These are phyloP conservation scores for Prosopocoilus inquinatus DNA, from an alignment of 2,888 invertebrate genomes.

Conservation along the genomic window DNA sequence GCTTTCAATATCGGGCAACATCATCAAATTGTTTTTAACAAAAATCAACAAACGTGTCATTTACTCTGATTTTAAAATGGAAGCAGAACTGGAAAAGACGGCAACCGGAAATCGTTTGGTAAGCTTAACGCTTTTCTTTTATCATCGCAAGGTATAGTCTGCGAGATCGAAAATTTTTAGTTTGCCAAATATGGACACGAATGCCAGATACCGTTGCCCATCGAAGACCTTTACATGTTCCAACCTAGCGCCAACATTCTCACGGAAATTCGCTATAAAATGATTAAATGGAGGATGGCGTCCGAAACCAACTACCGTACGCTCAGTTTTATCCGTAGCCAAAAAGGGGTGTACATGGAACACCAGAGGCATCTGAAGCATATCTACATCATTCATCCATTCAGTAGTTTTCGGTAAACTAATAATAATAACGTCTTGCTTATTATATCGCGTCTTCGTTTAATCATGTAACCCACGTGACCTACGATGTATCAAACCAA, in stretches of 20 bases:
- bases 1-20: too few relatives aligned
- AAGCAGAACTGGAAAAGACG: background rate
- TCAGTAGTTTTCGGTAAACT: slow-evolving; percentile 25
- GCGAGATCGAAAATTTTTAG: background rate
- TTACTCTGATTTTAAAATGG: too few relatives aligned
- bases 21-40: too few relatives aligned
- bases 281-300: slow-evolving; percentile 16
- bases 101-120: slow-evolving; percentile 3
- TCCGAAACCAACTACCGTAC: slow-evolving; percentile 26
- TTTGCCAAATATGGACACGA: slow-evolving; percentile 19
- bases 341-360: slow-evolving; percentile 27
- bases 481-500: too few relatives aligned
- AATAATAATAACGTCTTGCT: background rate
- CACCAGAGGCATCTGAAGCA: slow-evolving; percentile 20
- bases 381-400: slow-evolving; percentile 27
- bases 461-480: too few relatives aligned
- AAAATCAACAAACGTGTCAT: too few relatives aligned
- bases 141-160: background rate
- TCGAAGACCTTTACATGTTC: slow-evolving; percentile 18
- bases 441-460: too few relatives aligned
- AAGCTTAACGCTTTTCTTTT: background rate
- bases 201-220: slow-evolving; percentile 7
- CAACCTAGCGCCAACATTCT: slow-evolving; percentile 13
- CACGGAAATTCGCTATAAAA: slow-evolving; percentile 13
- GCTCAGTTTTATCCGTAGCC: slow-evolving; percentile 26